A percentile compares a stretch with the other conserved stretches of the same genome.
phyloP scores from a whole-genome alignment of 2,888 invertebrate species.

The Psylliodes chrysocephalus region DNA sequence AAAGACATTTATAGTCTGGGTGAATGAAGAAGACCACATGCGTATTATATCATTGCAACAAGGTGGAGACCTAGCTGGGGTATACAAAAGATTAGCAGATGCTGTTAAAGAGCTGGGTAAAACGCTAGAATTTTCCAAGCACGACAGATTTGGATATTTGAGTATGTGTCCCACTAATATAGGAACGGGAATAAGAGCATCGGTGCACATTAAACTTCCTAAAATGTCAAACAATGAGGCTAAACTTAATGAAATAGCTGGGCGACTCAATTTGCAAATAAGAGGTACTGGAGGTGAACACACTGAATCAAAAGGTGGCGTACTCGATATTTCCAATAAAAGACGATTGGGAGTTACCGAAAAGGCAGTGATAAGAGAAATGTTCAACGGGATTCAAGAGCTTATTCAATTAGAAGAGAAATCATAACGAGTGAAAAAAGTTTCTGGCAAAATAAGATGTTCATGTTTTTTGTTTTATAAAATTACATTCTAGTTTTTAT shows the following conservation, averaged over 20 bases:
- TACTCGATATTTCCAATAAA: constrained; percentile 75
- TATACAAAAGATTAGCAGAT: constrained; percentile 67
- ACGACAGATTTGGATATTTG: constrained; percentile 73
- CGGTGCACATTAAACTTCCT: constrained; percentile 76
- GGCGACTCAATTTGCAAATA: constrained; percentile 69
- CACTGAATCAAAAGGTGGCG: constrained; percentile 69
- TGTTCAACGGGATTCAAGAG: constrained; percentile 71
- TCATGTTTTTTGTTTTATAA: too few relatives aligned
- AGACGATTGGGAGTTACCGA: constrained; percentile 74
- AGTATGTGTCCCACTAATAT: constrained; percentile 80
- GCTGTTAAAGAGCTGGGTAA: constrained; percentile 68
- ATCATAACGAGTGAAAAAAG: too few relatives aligned
- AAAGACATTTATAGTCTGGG: constrained; percentile 96
- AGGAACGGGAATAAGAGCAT: constrained; percentile 76
- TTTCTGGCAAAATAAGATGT: too few relatives aligned
- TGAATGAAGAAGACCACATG: constrained; percentile 97
- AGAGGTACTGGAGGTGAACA: constrained; percentile 72
- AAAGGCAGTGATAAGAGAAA: constrained; percentile 70
- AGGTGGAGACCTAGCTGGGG: constrained; percentile 89
- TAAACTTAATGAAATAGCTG: constrained; percentile 70
- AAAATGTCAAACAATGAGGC: constrained; percentile 64
- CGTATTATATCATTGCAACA: constrained; percentile 97
- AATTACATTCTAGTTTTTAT: too few relatives aligned
- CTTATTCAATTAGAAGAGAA: constrained; percentile 68
- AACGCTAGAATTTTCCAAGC: constrained; percentile 67